Base-by-base conservation (phyloP, 2,113 vertebrate genomes). In the Chaetorhynchus papuensis region DNA sequence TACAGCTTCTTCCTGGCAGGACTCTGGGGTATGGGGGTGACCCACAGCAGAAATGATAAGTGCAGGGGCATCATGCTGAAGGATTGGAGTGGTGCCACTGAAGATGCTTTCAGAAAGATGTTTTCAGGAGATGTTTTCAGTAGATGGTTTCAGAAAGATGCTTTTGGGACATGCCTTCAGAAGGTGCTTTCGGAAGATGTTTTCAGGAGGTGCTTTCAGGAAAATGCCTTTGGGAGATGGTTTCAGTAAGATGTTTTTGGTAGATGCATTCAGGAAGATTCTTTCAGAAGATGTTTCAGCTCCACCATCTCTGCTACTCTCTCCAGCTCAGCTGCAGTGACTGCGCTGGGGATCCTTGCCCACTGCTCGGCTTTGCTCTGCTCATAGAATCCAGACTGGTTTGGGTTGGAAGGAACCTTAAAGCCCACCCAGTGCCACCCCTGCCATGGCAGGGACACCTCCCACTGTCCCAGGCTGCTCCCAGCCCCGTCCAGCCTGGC, bases 341-440 rank as follows among this genome's bases (percentile, higher is more conserved):
- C n/a, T 90, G 83, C 76, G 80, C 94, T 18, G 84, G 82, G 80
- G 94, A 94, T 66, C 90, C 90, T 49, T 61, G 90, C 94, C 39
- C 41, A 15, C 18, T 89, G 9, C 86, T 94, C 65, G 93, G 82
- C 66, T 94, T 95, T 52, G 90, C 91, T 60, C 59, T 93, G 54
- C 42, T 96, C n/a, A 30, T 3, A 44, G 44, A 65, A 74, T 93
- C 80, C 22, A 65, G 17, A 22, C 15, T 57, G 33, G 8, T 33
- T 80, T 81, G 33, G 17, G 22, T 28, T 33, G 28, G 37, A 59
- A 65, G 15, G 27, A 23, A 24, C 13, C 6, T n/a, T 9, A 74
- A 66, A 59, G 10, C 2, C 23, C 28, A 30, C 5, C 20, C 52
- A 39, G 23, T 21, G 1, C 37, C 41, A 50, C 1, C 37, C 49